Percentiles rank a stretch among this genome's conserved stretches.
phyloP scores from a whole-genome alignment of 2,113 vertebrate species.

The Lepisosteus osseus region DNA sequence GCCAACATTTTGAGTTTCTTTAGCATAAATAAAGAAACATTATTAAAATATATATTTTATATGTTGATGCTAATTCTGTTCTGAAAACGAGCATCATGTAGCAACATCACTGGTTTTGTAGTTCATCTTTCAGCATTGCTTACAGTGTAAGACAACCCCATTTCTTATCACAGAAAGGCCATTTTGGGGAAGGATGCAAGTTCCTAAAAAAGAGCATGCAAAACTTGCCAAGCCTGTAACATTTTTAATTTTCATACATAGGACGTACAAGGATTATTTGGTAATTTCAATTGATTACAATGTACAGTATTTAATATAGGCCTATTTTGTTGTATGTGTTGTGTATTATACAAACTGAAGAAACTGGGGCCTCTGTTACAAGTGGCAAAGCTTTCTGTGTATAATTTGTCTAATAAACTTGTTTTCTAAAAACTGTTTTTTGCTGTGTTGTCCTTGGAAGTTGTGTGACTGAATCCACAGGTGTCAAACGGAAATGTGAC shows the following conservation, averaged over 20 bases:
- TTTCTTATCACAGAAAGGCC: slow-evolving; percentile 72
- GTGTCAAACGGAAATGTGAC: too few relatives aligned
- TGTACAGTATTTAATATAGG: slow-evolving; percentile 99
- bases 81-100: slow-evolving; percentile 86
- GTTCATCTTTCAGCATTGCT: slow-evolving; percentile 83
- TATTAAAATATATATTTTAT: slow-evolving; percentile 85
- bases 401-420: slow-evolving; percentile 99
- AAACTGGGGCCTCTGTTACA: slow-evolving; percentile 98
- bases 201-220: slow-evolving; percentile 91
- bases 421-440: slow-evolving; percentile 89
- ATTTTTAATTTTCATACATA: slow-evolving; percentile 86
- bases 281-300: slow-evolving; percentile 91
- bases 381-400: slow-evolving; percentile 99
- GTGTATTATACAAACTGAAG: slow-evolving; percentile 97
- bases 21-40: slow-evolving; percentile 85
- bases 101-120: slow-evolving; percentile 86
- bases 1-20: slow-evolving; percentile 81
- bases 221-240: slow-evolving; percentile 90
- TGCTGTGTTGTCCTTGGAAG: slow-evolving; percentile 53
- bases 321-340: slow-evolving; percentile 99
- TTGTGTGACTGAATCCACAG: neutral
- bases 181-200: slow-evolving; percentile 83
- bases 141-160: slow-evolving; percentile 83
- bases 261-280: slow-evolving; percentile 87
- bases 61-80: slow-evolving; percentile 97